These are phyloP conservation scores for Sternotherus odoratus DNA, from an alignment of 2,797 vertebrate species.

Conservation along the genomic window DNA sequence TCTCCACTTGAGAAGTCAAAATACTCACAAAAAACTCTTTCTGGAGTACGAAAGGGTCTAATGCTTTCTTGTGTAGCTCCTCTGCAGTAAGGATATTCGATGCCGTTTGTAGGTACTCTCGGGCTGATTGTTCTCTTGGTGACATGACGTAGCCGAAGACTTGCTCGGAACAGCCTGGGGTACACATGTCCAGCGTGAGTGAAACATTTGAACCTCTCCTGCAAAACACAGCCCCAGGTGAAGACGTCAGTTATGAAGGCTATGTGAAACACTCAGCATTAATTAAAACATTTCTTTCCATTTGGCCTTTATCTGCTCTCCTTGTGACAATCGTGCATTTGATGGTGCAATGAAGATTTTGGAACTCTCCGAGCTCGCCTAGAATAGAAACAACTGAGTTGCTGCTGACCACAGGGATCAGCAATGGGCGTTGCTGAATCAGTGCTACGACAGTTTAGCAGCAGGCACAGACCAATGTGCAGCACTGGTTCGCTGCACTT, in stretches of 20 bases:
- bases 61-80: constrained; percentile 91
- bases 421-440: background rate
- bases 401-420: background rate
- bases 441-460: background rate
- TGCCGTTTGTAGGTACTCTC: constrained; percentile 92
- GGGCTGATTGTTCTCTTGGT: constrained; percentile 91
- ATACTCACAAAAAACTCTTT: constrained; percentile 96
- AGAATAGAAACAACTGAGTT: background rate
- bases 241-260: background rate
- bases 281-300: background rate
- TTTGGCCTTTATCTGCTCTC: background rate
- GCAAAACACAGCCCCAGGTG: constrained; percentile 27
- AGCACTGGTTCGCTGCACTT: background rate
- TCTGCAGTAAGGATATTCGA: constrained; percentile 89
- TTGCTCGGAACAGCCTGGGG: constrained; percentile 92
- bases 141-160: constrained; percentile 95
- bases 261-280: background rate
- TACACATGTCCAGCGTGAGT: constrained; percentile 98
- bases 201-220: constrained; percentile 99
- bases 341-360: background rate
- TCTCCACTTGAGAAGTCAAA: background rate
- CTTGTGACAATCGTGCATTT: background rate
- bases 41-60: constrained; percentile 94
- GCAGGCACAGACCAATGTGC: background rate
- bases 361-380: background rate